Percentiles rank a stretch among this genome's conserved stretches.
These are phyloP conservation scores for Acropternis orthonyx DNA, from an alignment of 2,797 vertebrate species.

Conservation along the genomic window DNA sequence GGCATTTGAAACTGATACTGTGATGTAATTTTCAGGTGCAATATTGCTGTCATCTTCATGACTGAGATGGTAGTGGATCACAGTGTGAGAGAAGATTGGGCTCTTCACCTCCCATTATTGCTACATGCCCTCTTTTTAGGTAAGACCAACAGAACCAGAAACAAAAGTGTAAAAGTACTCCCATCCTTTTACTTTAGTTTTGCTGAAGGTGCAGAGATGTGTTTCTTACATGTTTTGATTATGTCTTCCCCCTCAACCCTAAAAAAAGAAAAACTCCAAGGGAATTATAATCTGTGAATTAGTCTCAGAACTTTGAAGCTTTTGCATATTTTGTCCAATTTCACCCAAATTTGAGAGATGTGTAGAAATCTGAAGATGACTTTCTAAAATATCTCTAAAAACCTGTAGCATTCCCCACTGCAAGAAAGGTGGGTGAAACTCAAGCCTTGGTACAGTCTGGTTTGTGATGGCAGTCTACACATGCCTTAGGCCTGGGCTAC, in stretches of 20 bases:
- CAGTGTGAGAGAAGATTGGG: conserved; percentile 98
- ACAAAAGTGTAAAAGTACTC: neutral
- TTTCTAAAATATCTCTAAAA: neutral
- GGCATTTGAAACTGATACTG: neutral
- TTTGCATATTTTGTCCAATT: neutral
- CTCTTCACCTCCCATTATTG: conserved; percentile 91
- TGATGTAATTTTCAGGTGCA: conserved; percentile 83
- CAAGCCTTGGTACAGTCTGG: neutral
- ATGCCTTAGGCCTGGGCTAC: neutral
- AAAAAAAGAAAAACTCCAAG: neutral
- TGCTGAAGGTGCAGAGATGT: neutral
- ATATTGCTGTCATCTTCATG: conserved; percentile 99
- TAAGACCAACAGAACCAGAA: conserved; percentile 65
- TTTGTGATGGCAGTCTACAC: neutral
- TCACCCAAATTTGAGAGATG: neutral
- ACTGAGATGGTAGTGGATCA: conserved; percentile 99
- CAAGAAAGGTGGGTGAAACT: neutral
- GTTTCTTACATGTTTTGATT: neutral
- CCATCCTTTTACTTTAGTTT: neutral
- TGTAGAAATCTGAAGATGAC: neutral
- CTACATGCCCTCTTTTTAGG: conserved; percentile 96
- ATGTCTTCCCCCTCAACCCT: neutral
- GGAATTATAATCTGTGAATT: neutral
- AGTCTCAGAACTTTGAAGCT: neutral
- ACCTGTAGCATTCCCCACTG: fast-evolving